Evolutionary conservation across 2,797 vertebrate species (phyloP).

Genomic region (Notamacropus eugenii): DNA sequence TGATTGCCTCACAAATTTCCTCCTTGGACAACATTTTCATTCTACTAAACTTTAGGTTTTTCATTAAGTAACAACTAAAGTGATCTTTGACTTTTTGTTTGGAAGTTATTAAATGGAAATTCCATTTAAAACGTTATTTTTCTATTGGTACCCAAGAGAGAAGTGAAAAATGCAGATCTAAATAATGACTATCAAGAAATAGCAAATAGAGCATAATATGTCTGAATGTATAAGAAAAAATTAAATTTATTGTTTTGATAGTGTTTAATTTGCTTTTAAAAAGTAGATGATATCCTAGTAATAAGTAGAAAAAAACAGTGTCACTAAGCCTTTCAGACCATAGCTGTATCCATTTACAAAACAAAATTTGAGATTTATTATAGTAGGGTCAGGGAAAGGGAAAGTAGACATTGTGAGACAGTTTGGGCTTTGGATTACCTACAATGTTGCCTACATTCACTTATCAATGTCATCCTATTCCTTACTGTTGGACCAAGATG

Average conservation of each 20-base stretch:
- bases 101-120: slow-evolving; percentile 18
- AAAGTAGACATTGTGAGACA: not conserved
- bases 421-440: not conserved
- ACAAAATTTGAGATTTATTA: not conserved
- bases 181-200: not conserved
- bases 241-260: slow-evolving; percentile 26
- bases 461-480: not conserved
- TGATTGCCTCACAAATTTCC: not conserved
- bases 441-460: not conserved
- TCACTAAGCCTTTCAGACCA: not conserved
- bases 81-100: not conserved
- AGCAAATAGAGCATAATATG: not conserved
- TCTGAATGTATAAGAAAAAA: slow-evolving; percentile 31
- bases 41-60: not conserved
- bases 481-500: not conserved
- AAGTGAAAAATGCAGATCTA: not conserved
- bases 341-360: not conserved
- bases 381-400: not conserved
- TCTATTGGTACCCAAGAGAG: not conserved
- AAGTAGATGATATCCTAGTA: slow-evolving; percentile 24
- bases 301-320: slow-evolving; percentile 14
- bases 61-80: not conserved
- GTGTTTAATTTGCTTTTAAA: slow-evolving; percentile 38
- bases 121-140: not conserved
- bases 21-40: slow-evolving; percentile 14